Evolutionary conservation across 2,888 invertebrate species (phyloP).

Genomic region (Oasisia sp.): DNA sequence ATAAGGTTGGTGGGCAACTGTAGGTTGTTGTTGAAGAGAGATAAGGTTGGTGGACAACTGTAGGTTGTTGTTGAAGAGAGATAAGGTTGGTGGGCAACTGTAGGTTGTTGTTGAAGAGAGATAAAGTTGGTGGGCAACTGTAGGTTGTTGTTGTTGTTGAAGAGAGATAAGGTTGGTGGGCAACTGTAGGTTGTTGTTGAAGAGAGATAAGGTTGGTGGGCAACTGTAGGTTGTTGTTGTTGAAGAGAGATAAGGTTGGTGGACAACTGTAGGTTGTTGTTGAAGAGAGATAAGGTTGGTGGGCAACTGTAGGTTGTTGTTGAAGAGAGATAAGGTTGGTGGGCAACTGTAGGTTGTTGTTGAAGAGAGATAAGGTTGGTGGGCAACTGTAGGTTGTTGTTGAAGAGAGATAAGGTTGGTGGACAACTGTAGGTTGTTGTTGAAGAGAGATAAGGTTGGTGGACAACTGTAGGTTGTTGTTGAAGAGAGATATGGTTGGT

Average conservation of each 20-base stretch:
- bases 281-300: conserved; percentile 77
- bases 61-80: conserved; percentile 72
- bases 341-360: conserved; percentile 50
- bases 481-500: conserved; percentile 77
- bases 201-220: conserved; percentile 74
- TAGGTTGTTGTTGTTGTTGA: conserved; percentile 68
- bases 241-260: conserved; percentile 77
- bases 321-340: conserved; percentile 77
- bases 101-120: conserved; percentile 72
- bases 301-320: conserved; percentile 50
- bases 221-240: conserved; percentile 50
- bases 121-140: conserved; percentile 69
- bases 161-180: conserved; percentile 74
- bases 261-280: conserved; percentile 50
- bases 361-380: conserved; percentile 77
- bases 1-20: conserved; percentile 69
- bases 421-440: conserved; percentile 50
- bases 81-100: conserved; percentile 69
- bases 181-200: conserved; percentile 66
- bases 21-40: conserved; percentile 72
- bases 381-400: conserved; percentile 50
- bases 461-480: conserved; percentile 50
- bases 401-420: conserved; percentile 77
- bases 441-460: conserved; percentile 77
- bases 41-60: conserved; percentile 69